phyloP scores from a whole-genome alignment of 2,888 invertebrate species.

The Parascotia fuliginaria region DNA sequence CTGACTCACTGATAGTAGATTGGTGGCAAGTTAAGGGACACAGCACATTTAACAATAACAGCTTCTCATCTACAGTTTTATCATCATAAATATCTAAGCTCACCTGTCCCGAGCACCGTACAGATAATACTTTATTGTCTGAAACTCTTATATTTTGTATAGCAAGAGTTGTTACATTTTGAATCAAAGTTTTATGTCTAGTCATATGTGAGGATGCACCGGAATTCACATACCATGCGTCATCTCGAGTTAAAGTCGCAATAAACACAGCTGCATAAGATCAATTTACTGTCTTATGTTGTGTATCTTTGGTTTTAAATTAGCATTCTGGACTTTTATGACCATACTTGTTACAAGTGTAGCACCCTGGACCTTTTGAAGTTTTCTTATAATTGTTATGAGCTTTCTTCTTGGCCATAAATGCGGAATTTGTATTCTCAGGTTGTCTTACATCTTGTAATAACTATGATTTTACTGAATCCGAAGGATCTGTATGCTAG shows the following conservation, averaged over 20 bases:
- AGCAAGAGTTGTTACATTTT: constrained; percentile 2
- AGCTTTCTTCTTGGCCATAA: not conserved
- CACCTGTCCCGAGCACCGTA: constrained; percentile 16
- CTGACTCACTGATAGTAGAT: constrained; percentile 14
- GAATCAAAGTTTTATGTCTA: constrained; percentile 12
- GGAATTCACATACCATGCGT: constrained; percentile 31
- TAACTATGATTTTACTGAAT: constrained; percentile 2
- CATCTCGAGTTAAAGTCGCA: no score
- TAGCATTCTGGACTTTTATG: constrained; percentile 15
- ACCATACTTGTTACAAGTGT: constrained; percentile 13
- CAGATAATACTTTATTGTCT: constrained; percentile 21
- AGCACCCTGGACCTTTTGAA: constrained; percentile 1
- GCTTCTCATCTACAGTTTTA: constrained; percentile 10
- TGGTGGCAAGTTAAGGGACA: constrained; percentile 19
- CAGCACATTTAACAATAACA: constrained; percentile 21
- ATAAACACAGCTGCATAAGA: no score
- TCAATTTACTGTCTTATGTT: no score
- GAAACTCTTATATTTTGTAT: constrained; percentile 25
- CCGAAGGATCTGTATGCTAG: not conserved
- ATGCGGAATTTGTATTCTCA: not conserved
- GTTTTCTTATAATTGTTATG: not conserved
- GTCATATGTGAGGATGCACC: constrained; percentile 20
- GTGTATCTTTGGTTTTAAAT: constrained; percentile 5
- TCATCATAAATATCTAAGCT: constrained; percentile 9
- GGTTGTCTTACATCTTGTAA: constrained; percentile 3